Evolutionary conservation across 2,797 vertebrate species (phyloP).

Genomic region (Enteromius radiatus): DNA sequence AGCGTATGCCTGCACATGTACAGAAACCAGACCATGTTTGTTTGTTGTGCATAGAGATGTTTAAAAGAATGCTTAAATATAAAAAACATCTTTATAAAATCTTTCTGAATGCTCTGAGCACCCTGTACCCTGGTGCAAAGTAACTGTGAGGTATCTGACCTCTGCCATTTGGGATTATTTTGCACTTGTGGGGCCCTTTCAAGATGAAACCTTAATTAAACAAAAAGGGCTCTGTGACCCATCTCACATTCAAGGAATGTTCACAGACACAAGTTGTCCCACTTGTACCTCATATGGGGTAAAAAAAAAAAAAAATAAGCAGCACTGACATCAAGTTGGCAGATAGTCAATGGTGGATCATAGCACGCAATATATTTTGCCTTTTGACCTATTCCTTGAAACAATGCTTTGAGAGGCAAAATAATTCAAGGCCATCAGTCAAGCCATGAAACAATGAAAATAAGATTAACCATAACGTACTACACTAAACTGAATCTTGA

Average conservation of each 20-base stretch:
- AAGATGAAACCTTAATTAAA: conserved; percentile 24
- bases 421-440: background rate
- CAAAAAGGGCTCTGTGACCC: conserved; percentile 9
- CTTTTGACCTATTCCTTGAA: background rate
- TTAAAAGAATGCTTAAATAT: no score
- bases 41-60: background rate
- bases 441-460: background rate
- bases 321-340: background rate
- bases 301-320: background rate
- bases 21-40: background rate
- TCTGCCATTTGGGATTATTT: conserved; percentile 40
- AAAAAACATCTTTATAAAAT: no score
- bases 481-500: background rate
- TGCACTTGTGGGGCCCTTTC: conserved; percentile 39
- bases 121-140: conserved; percentile 24
- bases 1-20: background rate
- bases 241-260: conserved; percentile 9
- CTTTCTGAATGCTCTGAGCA: background rate
- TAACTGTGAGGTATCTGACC: conserved; percentile 36
- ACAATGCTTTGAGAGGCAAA: background rate
- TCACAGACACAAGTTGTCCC: background rate
- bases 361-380: background rate
- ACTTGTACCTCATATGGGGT: background rate
- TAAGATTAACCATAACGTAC: background rate
- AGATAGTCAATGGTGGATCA: background rate